Evolutionary conservation across 2,113 vertebrate genomes (phyloP).

Genomic region (Neoarius graeffei): DNA sequence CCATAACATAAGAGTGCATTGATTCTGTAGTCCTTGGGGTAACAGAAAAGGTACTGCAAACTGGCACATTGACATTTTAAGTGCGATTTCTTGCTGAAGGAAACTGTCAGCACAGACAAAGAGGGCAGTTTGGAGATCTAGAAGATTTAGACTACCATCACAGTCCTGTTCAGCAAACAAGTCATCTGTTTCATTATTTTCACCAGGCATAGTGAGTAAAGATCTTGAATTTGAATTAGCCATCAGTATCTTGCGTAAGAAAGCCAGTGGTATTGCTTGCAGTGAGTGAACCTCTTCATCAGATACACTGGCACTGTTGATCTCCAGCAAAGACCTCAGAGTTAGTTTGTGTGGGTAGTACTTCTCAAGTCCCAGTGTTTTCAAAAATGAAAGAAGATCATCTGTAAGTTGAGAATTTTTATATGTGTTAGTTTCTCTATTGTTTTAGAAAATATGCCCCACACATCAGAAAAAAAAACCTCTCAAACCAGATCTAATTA

Average conservation of each 20-base stretch:
- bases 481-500: too few species aligned
- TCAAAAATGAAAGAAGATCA: not conserved
- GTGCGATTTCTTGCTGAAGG: constrained; percentile 69
- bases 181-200: constrained; percentile 8
- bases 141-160: constrained; percentile 52
- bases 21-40: constrained; percentile 59
- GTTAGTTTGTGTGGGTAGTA: constrained; percentile 60
- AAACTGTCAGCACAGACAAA: constrained; percentile 71
- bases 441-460: too few species aligned
- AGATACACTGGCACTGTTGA: constrained; percentile 41
- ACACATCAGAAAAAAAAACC: too few species aligned
- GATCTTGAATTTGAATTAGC: constrained; percentile 54
- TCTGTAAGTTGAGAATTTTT: not conserved
- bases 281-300: not conserved
- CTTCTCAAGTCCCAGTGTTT: constrained; percentile 39
- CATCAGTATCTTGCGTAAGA: constrained; percentile 56
- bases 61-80: constrained; percentile 74
- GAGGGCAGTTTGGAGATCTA: constrained; percentile 68
- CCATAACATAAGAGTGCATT: constrained; percentile 69
- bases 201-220: not conserved
- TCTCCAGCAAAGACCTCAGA: constrained; percentile 54
- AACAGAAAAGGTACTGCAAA: constrained; percentile 76
- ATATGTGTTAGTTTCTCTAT: not conserved
- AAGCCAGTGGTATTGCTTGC: constrained; percentile 48
- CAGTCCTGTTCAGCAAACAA: not conserved